Evolutionary conservation across 2,888 invertebrate species (phyloP), one percentile per base, ranked within the genome.

Genomic region (Sphecodes monilicornis): DNA sequence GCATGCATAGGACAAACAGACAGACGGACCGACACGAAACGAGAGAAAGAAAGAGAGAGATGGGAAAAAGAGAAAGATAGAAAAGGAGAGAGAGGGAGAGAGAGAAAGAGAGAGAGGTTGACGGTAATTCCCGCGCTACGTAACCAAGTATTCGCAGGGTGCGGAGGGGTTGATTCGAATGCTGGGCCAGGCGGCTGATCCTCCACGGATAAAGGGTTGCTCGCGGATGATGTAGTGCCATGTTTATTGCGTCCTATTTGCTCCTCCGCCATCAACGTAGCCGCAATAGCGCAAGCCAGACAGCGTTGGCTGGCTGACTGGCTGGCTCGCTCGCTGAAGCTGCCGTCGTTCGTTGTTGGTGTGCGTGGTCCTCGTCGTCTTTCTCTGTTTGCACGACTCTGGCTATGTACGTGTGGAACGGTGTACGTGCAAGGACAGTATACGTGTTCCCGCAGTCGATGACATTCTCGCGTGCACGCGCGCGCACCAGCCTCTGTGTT

Each of bases 231-330:
- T 92, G 89, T 90, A 93, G 92, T 91, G 84, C 89, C 89, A 90
- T 92, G 92, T 93, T 93, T 93, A 93, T 92, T 92, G 92, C 92
- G 92, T 93, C 89, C 89, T 89, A 89, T 90, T 89, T 89, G 90
- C 90, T 89, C 80, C 90, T 89, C 84, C 78, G 85, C 91, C 88
- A 89, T 89, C 88, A 87, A 69, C 74, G 79, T 87, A 80, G 90
- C 90, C 89, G 89, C 89, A 90, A 90, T 88, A 90, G 90, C 90
- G 84, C 79, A 57, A 71, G 50, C 86, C 80, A 78, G 82, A 74
- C 82, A 80, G 71, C 74, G 71, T 6, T 60, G 76, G 73, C 73
- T 39, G 6, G 73, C 39, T 50, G 50, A 22, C 50, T 50, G 50
- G 41, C 41, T 41, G 41, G 41, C 41, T 41, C 11, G 1, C 41